Conservation (phyloP, 1,140 invertebrate species). For the Sycophaga agraensis region DNA sequence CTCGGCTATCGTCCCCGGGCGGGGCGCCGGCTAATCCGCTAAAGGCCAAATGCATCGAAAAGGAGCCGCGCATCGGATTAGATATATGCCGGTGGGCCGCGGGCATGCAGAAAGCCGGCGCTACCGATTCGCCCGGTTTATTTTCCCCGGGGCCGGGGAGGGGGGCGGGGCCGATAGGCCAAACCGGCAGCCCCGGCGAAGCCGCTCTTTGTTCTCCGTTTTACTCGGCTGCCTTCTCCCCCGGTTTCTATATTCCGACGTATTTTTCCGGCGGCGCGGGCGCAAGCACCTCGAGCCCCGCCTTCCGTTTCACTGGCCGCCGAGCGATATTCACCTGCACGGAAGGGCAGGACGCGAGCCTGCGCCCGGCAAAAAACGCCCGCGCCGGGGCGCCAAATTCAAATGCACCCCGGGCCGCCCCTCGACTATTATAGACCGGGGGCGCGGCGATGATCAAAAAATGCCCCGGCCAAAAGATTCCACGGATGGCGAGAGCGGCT, state of each 20-base stretch:
- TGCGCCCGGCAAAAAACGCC: no score
- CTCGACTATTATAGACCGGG: not conserved
- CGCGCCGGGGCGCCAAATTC: conserved; percentile 36
- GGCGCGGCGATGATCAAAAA: conserved; percentile 50
- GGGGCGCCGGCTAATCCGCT: no score
- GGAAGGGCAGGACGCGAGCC: conserved; percentile 35
- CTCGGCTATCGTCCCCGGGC: no score
- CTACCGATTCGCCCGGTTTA: conserved; percentile 3
- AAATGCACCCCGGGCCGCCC: conserved; percentile 38
- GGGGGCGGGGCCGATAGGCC: no score
- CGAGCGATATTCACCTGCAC: conserved; percentile 42
- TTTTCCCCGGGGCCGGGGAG: not conserved
- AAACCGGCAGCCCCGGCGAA: no score
- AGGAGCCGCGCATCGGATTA: no score
- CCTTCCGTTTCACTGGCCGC: conserved; percentile 42
- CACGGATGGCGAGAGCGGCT: conserved; percentile 53
- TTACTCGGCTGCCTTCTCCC: conserved; percentile 27
- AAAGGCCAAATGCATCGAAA: no score
- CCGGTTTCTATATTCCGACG: conserved; percentile 27
- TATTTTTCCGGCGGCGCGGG: conserved; percentile 25
- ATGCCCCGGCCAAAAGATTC: conserved; percentile 60
- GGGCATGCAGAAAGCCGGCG: not conserved
- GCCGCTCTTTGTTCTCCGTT: conserved; percentile 31
- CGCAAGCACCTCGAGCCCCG: conserved; percentile 26
- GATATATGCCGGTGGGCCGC: no score